Evolutionary conservation across 2,113 vertebrate genomes (phyloP), one percentile per base, ranked within the genome.

Genomic region (Cricetomys ansorgei): DNA sequence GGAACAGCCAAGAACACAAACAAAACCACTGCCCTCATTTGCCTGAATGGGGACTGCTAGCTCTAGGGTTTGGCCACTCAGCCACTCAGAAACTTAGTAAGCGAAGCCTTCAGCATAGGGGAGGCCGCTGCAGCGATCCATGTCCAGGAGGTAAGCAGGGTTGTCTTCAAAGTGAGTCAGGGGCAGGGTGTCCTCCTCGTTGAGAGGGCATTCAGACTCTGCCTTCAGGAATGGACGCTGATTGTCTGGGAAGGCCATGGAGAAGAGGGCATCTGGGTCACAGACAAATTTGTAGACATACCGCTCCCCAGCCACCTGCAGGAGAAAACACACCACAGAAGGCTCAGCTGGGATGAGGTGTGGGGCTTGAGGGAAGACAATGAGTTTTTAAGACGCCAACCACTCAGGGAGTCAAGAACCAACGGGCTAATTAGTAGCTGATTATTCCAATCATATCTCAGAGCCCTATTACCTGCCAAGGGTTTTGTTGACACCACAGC

Each of bases 221-320:
- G 98, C 98, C 98, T 99, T 99, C 98, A 99, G 98, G 98, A 99
- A 99, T 4, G 99, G 99, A 96, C 99, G 99, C 98, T 99, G 99
- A 98, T 99, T 99, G 98, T 99, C 99, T 0, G 99, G 99, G 97
- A 99, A 99, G 75, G 99, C 99, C 99, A 99, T 99, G 96, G 99
- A 99, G 94, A 99, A 99, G 40, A 99, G 99, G 9, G 99, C 99
- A 34, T 99, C 99, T 0, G 99, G 99, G 97, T 99, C 99, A 0
- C 99, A 99, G 97, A 99, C 99, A 13, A 99, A 99, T 97, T 99
- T 99, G 95, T 99, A 99, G 94, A 99, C 99, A 0, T 99, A 99
- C 97, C 99, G 98, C 96, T 99, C 99, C 0, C 99, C 99, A 0
- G 99, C 99, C 85, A 99, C 99, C 99, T 99, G 94, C 0, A 75